Conservation (phyloP, 2,888 invertebrate species). For the Aphodius granarius region DNA sequence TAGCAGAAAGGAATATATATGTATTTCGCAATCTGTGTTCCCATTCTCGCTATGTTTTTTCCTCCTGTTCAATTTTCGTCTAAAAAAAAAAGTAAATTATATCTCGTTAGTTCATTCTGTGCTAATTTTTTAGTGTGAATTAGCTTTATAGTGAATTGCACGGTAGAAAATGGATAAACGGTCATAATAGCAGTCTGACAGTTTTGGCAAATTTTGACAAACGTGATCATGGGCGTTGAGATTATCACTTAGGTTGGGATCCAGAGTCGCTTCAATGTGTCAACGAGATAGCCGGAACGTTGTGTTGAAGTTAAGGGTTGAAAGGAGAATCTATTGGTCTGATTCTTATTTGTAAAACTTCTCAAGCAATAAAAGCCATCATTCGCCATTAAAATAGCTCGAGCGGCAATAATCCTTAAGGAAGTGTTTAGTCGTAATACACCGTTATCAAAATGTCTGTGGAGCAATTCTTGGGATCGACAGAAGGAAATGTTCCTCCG, state of each 20-base stretch:
- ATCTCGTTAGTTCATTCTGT: no score
- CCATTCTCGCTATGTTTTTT: not conserved
- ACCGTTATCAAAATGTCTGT: not conserved
- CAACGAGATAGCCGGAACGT: no score
- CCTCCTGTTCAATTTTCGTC: not conserved
- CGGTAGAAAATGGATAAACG: no score
- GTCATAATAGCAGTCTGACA: no score
- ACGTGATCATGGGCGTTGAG: no score
- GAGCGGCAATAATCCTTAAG: not conserved
- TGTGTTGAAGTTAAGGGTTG: not conserved
- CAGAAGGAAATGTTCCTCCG: not conserved
- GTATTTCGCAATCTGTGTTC: not conserved
- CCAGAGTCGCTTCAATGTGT: no score
- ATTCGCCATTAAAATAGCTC: not conserved
- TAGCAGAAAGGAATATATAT: not conserved
- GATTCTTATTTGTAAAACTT: not conserved
- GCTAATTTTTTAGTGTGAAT: no score
- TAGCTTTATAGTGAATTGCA: no score
- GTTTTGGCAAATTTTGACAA: no score
- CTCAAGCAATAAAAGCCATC: not conserved
- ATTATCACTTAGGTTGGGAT: no score
- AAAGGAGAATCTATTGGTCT: no score
- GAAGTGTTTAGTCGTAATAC: not conserved
- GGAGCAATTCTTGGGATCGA: not conserved
- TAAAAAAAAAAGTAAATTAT: no score